phyloP scores from a whole-genome alignment of 2,113 vertebrate genomes.

The Tretioscincus oriximinensis region DNA sequence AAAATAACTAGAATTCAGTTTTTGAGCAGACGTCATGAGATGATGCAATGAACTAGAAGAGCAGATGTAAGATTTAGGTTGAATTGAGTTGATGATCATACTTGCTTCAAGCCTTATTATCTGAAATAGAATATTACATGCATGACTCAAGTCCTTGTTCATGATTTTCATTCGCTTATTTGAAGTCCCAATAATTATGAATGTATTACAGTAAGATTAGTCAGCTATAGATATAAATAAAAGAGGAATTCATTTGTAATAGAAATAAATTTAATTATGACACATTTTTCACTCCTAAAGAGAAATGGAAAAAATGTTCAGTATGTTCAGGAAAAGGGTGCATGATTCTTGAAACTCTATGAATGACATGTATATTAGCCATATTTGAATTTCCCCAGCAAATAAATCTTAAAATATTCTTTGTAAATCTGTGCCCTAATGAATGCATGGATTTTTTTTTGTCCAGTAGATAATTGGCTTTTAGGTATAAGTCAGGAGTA shows the following conservation, averaged over 20 bases:
- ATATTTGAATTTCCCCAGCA: not conserved
- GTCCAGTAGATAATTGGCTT: constrained; percentile 1
- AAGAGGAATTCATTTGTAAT: constrained; percentile 3
- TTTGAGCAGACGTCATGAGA: no score
- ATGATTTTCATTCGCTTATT: not conserved
- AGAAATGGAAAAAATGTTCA: not conserved
- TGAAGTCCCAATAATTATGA: no score
- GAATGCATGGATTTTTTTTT: constrained; percentile 21
- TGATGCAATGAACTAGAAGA: no score
- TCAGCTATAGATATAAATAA: not conserved
- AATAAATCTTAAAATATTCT: not conserved
- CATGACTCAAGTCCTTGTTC: no score
- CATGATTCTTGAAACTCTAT: not conserved
- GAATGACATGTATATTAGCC: not conserved
- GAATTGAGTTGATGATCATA: no score
- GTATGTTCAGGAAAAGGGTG: not conserved
- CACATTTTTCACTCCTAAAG: not conserved
- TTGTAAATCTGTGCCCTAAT: not conserved
- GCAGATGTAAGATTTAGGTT: no score
- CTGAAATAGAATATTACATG: no score
- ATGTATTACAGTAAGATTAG: not conserved
- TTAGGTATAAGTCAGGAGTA: not conserved
- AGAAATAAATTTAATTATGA: not conserved
- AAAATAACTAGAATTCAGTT: no score
- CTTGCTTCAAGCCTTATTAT: no score